phyloP scores from a whole-genome alignment of 35 echinoderm and acorn worm genomes.

The Diadema setosum region DNA sequence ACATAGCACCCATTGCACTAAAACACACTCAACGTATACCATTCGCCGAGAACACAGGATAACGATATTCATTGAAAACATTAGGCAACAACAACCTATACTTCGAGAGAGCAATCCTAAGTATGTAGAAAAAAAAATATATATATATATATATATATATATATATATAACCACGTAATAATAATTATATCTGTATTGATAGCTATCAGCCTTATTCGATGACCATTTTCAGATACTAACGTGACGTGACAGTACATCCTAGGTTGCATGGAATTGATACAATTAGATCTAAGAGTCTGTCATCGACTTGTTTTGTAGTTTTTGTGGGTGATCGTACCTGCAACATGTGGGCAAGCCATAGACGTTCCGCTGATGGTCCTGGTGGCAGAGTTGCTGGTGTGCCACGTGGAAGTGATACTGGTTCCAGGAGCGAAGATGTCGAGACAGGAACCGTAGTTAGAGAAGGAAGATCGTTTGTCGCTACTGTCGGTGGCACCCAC shows the following conservation, averaged over 20 bases:
- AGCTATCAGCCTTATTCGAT: too few species aligned
- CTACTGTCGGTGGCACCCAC: conserved; percentile 36
- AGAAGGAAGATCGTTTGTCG: conserved; percentile 38
- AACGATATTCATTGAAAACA: too few species aligned
- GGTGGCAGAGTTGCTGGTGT: not conserved
- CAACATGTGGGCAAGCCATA: conserved; percentile 40
- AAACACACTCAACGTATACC: too few species aligned
- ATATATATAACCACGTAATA: too few species aligned
- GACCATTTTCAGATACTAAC: not conserved
- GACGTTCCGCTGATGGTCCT: conserved; percentile 31
- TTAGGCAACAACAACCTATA: too few species aligned
- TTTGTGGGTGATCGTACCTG: not conserved
- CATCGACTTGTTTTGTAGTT: not conserved
- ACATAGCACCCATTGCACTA: too few species aligned
- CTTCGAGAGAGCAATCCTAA: too few species aligned
- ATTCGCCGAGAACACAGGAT: too few species aligned
- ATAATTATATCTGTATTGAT: too few species aligned
- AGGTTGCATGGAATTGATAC: not conserved
- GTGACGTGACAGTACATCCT: not conserved
- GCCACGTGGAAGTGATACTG: not conserved
- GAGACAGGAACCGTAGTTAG: conserved; percentile 36
- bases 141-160: too few species aligned
- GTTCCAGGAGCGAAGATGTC: conserved; percentile 53
- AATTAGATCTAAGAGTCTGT: not conserved
- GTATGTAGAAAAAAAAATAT: too few species aligned